These are phyloP conservation scores for Callinectes sapidus DNA, from an alignment of 2,888 invertebrate genomes.

Conservation along the genomic window DNA sequence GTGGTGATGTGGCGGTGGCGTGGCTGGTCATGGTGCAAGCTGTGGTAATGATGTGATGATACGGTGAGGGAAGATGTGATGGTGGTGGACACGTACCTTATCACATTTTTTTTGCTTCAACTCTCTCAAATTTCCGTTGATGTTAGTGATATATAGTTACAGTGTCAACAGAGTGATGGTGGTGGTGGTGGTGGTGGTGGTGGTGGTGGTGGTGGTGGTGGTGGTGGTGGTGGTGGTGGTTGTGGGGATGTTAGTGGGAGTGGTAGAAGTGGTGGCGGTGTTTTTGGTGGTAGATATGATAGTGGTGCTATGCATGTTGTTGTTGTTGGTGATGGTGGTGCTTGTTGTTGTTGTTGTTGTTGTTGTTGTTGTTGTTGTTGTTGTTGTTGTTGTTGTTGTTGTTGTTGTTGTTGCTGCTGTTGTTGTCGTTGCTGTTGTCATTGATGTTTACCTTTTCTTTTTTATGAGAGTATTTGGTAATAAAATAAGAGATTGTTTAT, in stretches of 20 bases:
- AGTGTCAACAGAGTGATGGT: background rate
- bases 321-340: too few species aligned
- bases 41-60: slow-evolving; percentile 35
- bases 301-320: too few species aligned
- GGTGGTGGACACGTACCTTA: background rate
- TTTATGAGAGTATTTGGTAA: too few species aligned
- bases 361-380: too few species aligned
- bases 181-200: background rate
- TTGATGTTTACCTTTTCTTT: too few species aligned
- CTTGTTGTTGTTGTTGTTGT: too few species aligned
- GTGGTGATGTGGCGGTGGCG: background rate
- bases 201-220: background rate
- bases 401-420: too few species aligned
- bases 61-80: background rate
- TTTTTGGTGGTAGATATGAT: too few species aligned
- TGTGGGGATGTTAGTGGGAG: background rate
- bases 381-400: too few species aligned
- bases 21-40: background rate
- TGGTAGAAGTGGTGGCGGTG: too few species aligned
- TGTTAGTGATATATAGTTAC: background rate
- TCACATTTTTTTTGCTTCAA: background rate
- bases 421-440: too few species aligned
- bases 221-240: background rate
- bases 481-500: too few species aligned
- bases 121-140: background rate